Percentiles rank a stretch among this genome's conserved stretches.
Conservation (phyloP, 2,888 invertebrate genomes). For the Dinocampus coccinellae region DNA sequence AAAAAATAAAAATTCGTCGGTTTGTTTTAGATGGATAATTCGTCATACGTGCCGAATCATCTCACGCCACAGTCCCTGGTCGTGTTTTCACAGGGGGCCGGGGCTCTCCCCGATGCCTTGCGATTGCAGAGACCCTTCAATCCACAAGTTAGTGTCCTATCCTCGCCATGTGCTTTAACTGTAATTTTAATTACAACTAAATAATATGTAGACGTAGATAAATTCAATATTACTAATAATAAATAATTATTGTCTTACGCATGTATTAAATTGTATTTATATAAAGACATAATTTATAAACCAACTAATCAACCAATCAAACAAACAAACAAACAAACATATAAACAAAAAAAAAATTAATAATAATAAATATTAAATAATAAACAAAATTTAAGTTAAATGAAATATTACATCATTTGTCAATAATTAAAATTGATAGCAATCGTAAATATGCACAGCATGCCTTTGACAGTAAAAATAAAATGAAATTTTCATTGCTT, state of each 20-base stretch:
- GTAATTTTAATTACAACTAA: not conserved
- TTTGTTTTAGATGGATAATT: constrained; percentile 79
- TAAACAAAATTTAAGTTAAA: not conserved
- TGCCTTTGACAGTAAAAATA: not conserved
- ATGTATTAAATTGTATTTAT: not conserved
- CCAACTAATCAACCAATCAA: not conserved
- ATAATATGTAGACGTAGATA: constrained; percentile 13
- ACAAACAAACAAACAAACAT: not conserved
- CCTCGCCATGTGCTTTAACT: constrained; percentile 48
- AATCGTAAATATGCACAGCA: not conserved
- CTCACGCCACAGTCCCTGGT: constrained; percentile 82
- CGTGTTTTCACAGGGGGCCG: constrained; percentile 79
- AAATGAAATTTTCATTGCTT: not conserved
- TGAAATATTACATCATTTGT: not conserved
- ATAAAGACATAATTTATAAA: not conserved
- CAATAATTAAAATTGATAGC: not conserved
- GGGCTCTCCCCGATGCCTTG: constrained; percentile 80
- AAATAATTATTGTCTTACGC: not conserved
- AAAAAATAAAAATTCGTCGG: constrained; percentile 50
- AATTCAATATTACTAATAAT: no score
- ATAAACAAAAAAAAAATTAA: no score
- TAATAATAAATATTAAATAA: no score
- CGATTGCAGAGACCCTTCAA: constrained; percentile 83
- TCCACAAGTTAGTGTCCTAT: constrained; percentile 74
- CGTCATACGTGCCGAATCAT: constrained; percentile 80